These are phyloP conservation scores for Coluber constrictor DNA, from an alignment of 2,797 vertebrate species.

Conservation along the genomic window DNA sequence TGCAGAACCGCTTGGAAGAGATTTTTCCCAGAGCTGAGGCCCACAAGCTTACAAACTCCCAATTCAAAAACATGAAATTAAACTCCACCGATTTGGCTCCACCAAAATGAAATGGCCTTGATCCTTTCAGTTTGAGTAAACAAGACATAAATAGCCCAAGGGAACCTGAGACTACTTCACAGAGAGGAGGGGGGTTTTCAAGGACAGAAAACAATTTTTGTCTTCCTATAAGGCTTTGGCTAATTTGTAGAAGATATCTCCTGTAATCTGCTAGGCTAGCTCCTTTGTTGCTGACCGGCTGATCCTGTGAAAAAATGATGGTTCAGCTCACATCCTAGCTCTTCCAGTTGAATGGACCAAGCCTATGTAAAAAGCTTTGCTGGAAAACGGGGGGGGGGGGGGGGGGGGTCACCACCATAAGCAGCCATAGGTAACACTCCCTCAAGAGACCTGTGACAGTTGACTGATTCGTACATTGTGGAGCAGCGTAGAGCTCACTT, in stretches of 20 bases:
- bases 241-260: neutral
- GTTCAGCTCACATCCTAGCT: no score
- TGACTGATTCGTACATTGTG: neutral
- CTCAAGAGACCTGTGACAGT: neutral
- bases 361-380: neutral
- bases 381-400: no score
- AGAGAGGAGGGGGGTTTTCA: neutral
- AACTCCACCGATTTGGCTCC: neutral
- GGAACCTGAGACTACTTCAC: constrained; percentile 1
- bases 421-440: neutral
- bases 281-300: neutral
- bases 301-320: neutral
- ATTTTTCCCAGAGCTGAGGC: neutral
- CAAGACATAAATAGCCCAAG: constrained; percentile 25
- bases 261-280: neutral
- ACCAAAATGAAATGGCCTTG: constrained; percentile 2
- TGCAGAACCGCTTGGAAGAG: neutral
- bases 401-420: no score
- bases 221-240: neutral
- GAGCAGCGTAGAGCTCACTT: neutral
- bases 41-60: neutral
- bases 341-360: neutral
- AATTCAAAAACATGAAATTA: neutral
- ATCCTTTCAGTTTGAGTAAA: neutral
- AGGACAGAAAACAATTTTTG: neutral